These are phyloP conservation scores for Trichomalopsis sarcophagae DNA, from an alignment of 1,140 invertebrate species.

Conservation along the genomic window DNA sequence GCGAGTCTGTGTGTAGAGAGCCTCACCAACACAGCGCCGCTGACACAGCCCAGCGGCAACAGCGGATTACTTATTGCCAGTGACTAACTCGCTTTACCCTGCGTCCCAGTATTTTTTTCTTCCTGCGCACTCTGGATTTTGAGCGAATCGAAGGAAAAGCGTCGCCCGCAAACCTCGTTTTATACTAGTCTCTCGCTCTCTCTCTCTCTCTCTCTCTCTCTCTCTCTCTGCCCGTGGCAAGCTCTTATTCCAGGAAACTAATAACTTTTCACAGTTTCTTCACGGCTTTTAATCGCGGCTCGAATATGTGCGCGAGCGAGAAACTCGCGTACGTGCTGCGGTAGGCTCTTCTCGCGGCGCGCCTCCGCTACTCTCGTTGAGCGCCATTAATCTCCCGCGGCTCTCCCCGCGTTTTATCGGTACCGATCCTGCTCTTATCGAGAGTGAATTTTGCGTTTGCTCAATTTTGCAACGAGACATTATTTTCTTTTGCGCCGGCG, in stretches of 20 bases:
- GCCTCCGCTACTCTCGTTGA: background rate
- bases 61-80: conserved; percentile 24
- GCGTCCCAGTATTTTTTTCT: background rate
- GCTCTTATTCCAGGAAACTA: conserved; percentile 11
- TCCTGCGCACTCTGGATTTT: background rate
- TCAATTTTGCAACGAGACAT: conserved; percentile 26
- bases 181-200: too few relatives aligned
- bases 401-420: background rate
- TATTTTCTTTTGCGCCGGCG: conserved; percentile 7
- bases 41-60: conserved; percentile 27
- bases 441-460: background rate
- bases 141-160: background rate
- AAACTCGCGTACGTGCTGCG: conserved; percentile 4
- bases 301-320: conserved; percentile 9
- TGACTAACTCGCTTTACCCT: background rate
- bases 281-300: conserved; percentile 27
- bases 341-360: background rate
- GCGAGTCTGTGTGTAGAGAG: background rate
- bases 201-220: too few relatives aligned
- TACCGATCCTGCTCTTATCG: background rate
- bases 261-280: conserved; percentile 38
- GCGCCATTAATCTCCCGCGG: background rate
- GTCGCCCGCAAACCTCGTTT: too few relatives aligned
- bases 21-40: background rate
- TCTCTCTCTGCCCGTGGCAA: background rate